A percentile compares a stretch with the other conserved stretches of the same genome.
Conservation (phyloP, 2,888 invertebrate species). For the Liodrosophila aerea region DNA sequence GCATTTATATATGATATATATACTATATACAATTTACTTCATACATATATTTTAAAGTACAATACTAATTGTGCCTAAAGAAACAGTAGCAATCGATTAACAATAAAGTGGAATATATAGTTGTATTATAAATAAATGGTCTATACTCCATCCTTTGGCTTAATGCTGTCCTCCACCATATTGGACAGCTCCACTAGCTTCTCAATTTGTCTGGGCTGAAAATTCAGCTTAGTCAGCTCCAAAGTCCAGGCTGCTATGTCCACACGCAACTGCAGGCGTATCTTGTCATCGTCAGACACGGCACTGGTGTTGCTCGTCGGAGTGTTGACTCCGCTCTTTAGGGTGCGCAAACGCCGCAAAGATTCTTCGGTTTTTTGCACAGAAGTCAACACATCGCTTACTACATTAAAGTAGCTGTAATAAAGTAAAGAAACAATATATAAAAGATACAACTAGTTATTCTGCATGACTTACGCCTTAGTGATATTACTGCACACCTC, state of each 20-base stretch:
- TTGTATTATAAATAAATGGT: slow-evolving; percentile 22
- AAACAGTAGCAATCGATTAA: slow-evolving; percentile 48
- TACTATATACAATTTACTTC: slow-evolving; percentile 43
- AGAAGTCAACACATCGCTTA: slow-evolving; percentile 94
- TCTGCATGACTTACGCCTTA: slow-evolving; percentile 83
- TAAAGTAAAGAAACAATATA: not conserved
- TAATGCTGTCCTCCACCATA: slow-evolving; percentile 86
- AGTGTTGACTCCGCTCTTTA: slow-evolving; percentile 85
- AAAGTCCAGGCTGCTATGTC: slow-evolving; percentile 91
- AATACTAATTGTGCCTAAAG: slow-evolving; percentile 64
- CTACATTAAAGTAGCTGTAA: slow-evolving; percentile 87
- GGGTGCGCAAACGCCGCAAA: slow-evolving; percentile 92
- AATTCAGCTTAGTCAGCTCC: slow-evolving; percentile 84
- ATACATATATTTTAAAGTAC: slow-evolving; percentile 52
- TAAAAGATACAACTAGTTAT: not conserved
- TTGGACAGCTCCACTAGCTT: slow-evolving; percentile 85
- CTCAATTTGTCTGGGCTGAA: slow-evolving; percentile 84
- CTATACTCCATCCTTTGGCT: slow-evolving; percentile 73
- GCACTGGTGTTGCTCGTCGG: slow-evolving; percentile 77
- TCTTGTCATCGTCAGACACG: slow-evolving; percentile 96
- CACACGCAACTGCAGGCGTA: slow-evolving; percentile 92
- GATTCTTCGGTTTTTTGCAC: slow-evolving; percentile 98
- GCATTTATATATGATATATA: slow-evolving; percentile 63
- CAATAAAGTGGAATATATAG: slow-evolving; percentile 53
- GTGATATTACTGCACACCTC: slow-evolving; percentile 84